phyloP scores from a whole-genome alignment of 64 coral and sea anemone species.

The Actinia equina region DNA sequence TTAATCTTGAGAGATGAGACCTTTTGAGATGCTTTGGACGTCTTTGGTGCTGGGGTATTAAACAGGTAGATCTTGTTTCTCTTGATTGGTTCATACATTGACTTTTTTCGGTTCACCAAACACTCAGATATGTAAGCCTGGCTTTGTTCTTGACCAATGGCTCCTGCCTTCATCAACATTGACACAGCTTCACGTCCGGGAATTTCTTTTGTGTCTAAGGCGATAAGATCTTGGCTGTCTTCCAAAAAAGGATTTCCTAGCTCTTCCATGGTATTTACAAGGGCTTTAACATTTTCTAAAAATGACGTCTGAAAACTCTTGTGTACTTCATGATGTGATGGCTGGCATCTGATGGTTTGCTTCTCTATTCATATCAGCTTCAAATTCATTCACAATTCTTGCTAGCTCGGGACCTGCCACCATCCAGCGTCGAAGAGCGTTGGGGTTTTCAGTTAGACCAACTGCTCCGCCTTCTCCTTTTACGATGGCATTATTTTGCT shows the following conservation, averaged over 20 bases:
- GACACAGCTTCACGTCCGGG: not conserved
- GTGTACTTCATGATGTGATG: slow-evolving; percentile 45
- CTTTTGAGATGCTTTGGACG: slow-evolving; percentile 30
- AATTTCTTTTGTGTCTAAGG: slow-evolving; percentile 28
- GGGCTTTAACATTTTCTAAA: slow-evolving; percentile 18
- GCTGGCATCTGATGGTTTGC: not conserved
- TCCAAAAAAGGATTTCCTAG: slow-evolving; percentile 48
- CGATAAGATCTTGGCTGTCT: slow-evolving; percentile 28
- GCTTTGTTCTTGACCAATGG: slow-evolving; percentile 22
- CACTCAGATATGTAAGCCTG: slow-evolving; percentile 27
- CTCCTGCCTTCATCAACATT: not conserved
- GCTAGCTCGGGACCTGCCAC: slow-evolving; percentile 37
- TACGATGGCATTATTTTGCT: slow-evolving; percentile 55
- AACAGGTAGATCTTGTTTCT: slow-evolving; percentile 35
- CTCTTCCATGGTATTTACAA: slow-evolving; percentile 31
- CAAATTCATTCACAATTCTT: slow-evolving; percentile 43
- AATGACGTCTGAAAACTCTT: slow-evolving; percentile 30
- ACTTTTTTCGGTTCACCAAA: slow-evolving; percentile 22
- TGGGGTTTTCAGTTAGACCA: slow-evolving; percentile 38
- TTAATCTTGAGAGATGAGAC: slow-evolving; percentile 44
- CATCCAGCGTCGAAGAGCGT: slow-evolving; percentile 59
- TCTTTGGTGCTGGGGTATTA: not conserved
- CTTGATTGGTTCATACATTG: slow-evolving; percentile 37
- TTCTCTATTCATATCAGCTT: not conserved
- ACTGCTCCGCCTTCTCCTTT: slow-evolving; percentile 59